Evolutionary conservation across 2,113 vertebrate species (phyloP), one percentile per base, ranked within the genome.

Genomic region (Myiozetetes cayanensis): DNA sequence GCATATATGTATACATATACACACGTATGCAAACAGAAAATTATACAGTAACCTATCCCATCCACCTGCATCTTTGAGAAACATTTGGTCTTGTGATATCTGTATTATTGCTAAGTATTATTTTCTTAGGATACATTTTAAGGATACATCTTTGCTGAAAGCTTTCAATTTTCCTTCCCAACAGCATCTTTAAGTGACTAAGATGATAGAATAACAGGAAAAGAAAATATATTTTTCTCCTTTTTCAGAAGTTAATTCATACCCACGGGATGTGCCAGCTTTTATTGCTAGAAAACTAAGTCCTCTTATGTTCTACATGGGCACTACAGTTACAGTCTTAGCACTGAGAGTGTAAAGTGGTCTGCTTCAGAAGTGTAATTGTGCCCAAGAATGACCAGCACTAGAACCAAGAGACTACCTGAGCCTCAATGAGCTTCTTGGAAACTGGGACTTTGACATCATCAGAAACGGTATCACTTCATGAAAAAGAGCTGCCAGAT

Each of bases 341-440:
- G 33, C 53, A 73, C 18, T 3, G 5, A 76, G 24, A 63, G 37
- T 35, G 31, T 0, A 0, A 79, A 83, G 37, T 66, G 18, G 25
- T 85, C 46, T 81, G 39, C 15, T 52, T 53, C 37, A 66, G 53
- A 82, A 89, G 33, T 9, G 79, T 74, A 71, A 75, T 31, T 41
- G 8, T 44, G 31, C 14, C 46, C n/a, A 59, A 67, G 39, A 67
- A 70, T 85, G 78, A 71, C 30, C n/a, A 67, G 28, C 2, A 2
- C 12, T 63, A 81, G 28, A 46, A 14, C 76, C 62, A 87, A 87
- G 17, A 73, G 44, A 33, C 13, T 44, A 28, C 20, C 43, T 76
- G 11, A 96, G 17, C 8, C 28, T 43, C 41, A 58, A 33, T 2
- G 5, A 63, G 6, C 6, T 70, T 68, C 41, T 83, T 65, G 67